Base-by-base conservation (phyloP, 2,797 vertebrate species). In the Hipposideros larvatus region DNA sequence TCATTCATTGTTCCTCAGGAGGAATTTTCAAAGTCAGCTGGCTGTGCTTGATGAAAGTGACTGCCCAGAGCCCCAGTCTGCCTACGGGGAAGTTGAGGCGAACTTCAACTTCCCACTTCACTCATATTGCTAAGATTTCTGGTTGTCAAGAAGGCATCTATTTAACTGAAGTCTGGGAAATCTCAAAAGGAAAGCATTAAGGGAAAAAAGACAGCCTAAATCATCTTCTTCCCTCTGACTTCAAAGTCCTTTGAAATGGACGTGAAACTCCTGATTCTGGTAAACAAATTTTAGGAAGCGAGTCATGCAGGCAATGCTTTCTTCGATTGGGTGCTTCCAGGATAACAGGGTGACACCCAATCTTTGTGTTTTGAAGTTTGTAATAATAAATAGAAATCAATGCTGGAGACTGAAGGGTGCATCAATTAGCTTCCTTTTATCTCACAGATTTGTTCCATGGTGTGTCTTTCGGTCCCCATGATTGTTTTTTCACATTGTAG, bases 351-450 rank as follows among this genome's bases (percentile, higher is more conserved):
- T 98, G 98, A 97, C 97, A 97, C 96, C 94, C 97, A 96, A 87
- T 98, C 98, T 98, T 98, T 91, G 95, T 96, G 95, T 97, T 97
- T 96, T 96, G 98, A 98, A 98, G 96, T 98, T 98, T 96, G 91
- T 94, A 98, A 97, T 98, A 98, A 98, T 98, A 98, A 98, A 97
- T 98, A 98, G 97, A 98, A 98, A 98, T 98, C 97, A 97, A 94
- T 98, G 97, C 97, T 92, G 91, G 90, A 95, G 95, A 95, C 91
- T 95, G 98, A 98, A 97, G 94, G 94, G 88, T 95, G 86, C 93
- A 98, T 98, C 97, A 97, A 96, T 98, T 98, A 97, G 95, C 96
- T 96, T 97, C 97, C 97, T 98, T 98, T 98, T 97, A 97, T 88
- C 94, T 82, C 92, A 88, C 82, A 94, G 93, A 91, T 94, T 85